Evolutionary conservation across 2,888 invertebrate species (phyloP).

Genomic region (Agrochola circellaris): DNA sequence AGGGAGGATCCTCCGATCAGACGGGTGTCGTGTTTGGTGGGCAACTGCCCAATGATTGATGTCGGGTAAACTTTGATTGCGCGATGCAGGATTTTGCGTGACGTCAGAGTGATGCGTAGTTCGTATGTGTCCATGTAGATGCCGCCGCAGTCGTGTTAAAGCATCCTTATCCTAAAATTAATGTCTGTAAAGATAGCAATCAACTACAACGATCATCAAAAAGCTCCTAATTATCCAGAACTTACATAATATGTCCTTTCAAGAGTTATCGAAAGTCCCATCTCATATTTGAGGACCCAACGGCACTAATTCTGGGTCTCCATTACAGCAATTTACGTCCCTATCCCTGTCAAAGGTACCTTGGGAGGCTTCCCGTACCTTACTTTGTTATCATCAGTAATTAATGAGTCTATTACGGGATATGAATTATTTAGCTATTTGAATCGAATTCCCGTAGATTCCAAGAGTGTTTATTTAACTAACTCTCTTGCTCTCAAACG

Average conservation of each 20-base stretch:
- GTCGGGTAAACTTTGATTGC: too few relatives aligned
- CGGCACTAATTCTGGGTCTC: conserved; percentile 52
- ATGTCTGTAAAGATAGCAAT: not conserved
- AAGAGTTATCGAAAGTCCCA: conserved; percentile 42
- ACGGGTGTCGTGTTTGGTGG: too few relatives aligned
- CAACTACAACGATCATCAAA: not conserved
- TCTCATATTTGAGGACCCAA: conserved; percentile 46
- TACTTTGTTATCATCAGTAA: conserved; percentile 38
- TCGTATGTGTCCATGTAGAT: too few relatives aligned
- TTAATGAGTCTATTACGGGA: conserved; percentile 10
- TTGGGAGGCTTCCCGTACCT: conserved; percentile 10
- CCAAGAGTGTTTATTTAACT: not conserved
- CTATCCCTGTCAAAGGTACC: conserved; percentile 43
- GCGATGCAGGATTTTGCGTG: too few relatives aligned
- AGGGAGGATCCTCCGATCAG: too few relatives aligned
- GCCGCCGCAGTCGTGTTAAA: too few relatives aligned
- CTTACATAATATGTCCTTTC: conserved; percentile 14
- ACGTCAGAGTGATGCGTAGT: too few relatives aligned
- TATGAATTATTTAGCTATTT: conserved; percentile 44
- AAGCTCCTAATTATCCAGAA: conserved; percentile 13
- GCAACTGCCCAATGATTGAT: too few relatives aligned
- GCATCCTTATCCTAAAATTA: not conserved
- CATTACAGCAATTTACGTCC: conserved; percentile 63
- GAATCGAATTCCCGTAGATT: conserved; percentile 1
- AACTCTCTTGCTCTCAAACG: not conserved